Conservation (phyloP, 2,797 vertebrate genomes). For the Phyllotis vaccarum region DNA sequence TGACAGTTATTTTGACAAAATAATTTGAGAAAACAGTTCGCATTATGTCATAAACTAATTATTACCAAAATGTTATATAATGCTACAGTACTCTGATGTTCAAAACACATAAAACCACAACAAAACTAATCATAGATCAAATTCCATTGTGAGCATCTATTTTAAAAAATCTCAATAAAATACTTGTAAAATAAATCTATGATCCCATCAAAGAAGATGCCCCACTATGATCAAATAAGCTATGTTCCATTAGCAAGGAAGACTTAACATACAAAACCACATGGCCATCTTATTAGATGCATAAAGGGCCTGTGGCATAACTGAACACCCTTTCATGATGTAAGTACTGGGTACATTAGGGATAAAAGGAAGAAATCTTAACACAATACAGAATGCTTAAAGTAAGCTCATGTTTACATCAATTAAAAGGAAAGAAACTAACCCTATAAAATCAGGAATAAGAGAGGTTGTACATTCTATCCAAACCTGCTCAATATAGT, state of each 20-base stretch:
- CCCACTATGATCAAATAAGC: not conserved
- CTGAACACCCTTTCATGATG: not conserved
- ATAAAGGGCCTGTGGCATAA: not conserved
- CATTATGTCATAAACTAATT: no score
- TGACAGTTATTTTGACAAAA: no score
- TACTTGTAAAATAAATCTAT: not conserved
- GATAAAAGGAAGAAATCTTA: not conserved
- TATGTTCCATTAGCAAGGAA: not conserved
- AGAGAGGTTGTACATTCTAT: not conserved
- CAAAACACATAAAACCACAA: not conserved
- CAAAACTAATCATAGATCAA: not conserved
- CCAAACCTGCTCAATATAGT: not conserved
- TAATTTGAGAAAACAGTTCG: no score
- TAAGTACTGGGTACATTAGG: not conserved
- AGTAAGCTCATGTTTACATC: not conserved
- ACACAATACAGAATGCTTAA: not conserved
- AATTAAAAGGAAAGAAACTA: not conserved
- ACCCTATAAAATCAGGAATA: not conserved
- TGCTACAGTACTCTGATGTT: no score
- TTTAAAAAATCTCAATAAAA: not conserved
- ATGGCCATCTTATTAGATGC: not conserved
- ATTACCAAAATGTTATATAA: no score
- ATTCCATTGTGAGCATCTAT: not conserved
- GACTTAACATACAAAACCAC: not conserved
- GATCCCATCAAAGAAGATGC: not conserved